Evolutionary conservation across 2,888 invertebrate species (phyloP).

Genomic region (Stenchaetothrips biformis): DNA sequence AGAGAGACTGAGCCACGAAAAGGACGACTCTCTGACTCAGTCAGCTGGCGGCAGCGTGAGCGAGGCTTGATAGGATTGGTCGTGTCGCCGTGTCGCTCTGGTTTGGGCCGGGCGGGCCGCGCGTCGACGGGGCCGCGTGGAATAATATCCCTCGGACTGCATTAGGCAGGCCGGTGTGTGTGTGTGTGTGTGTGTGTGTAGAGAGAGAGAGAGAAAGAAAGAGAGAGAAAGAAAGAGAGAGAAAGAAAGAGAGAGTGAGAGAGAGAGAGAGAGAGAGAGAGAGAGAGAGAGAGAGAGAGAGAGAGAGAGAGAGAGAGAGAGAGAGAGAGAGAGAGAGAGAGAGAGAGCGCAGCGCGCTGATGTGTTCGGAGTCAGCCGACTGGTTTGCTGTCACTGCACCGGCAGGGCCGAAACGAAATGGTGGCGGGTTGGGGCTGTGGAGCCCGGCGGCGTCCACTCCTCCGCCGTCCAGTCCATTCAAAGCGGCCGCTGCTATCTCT

Average conservation of each 20-base stretch:
- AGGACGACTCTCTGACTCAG: too few relatives aligned
- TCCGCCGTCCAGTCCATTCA: too few relatives aligned
- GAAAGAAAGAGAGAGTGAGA: background rate
- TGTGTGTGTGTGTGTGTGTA: too few relatives aligned
- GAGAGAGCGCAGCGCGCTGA: slow-evolving; percentile 24
- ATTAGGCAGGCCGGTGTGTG: background rate
- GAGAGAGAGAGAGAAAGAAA: background rate
- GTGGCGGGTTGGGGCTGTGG: background rate
- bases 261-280: background rate
- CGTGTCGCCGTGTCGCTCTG: too few relatives aligned
- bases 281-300: background rate
- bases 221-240: slow-evolving; percentile 5
- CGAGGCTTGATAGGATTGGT: too few relatives aligned
- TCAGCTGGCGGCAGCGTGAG: too few relatives aligned
- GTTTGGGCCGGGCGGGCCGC: background rate
- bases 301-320: slow-evolving; percentile 12
- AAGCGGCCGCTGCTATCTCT: too few relatives aligned
- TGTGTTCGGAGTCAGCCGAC: background rate
- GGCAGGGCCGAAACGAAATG: background rate
- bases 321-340: slow-evolving; percentile 24
- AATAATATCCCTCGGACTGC: background rate
- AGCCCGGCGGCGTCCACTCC: background rate
- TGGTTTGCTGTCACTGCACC: slow-evolving; percentile 15
- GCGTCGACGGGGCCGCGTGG: background rate
- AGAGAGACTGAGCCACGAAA: too few relatives aligned